Base-by-base conservation (phyloP, 2,797 vertebrate species). In the Arrhamphus sclerolepis region DNA sequence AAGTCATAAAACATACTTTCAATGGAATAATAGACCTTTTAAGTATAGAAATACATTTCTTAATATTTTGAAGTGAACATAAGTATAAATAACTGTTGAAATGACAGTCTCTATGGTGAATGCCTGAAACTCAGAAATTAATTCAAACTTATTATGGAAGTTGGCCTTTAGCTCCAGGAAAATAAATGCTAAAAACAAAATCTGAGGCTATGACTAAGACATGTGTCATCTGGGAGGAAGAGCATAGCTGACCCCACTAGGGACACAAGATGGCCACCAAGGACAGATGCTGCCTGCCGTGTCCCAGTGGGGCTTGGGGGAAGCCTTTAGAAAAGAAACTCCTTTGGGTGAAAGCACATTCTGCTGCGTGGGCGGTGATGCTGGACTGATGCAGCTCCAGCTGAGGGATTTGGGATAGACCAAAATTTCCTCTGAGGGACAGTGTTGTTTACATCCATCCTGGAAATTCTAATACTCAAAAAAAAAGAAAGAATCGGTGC, bases 341-440 rank as follows among this genome's bases (percentile, higher is more conserved):
- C 79, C 74, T 22, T 7, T 2, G 65, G 74, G 62, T 53, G 74
- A 80, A 83, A 86, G 74, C 77, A 77, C 66, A 83, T 77, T 74
- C 57, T 72, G 72, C 75, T 65, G 65, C 13, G 9, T 72, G 78
- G 73, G 60, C 47, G 65, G 49, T 10, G 54, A 51, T 20, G 57
- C 72, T 62, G 60, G 70, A 56, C 54, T 29, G 40, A 66, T 62
- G 54, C 42, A 52, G 61, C 57, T 56, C 70, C 54, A 71, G 64
- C 67, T 43, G 16, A 17, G 75, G 78, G 80, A 75, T 59, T 51
- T 81, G 77, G 84, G 83, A 82, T 78, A 83, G 66, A 82, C 86
- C 79, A 50, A 71, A 34, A 48, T 58, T 79, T 80, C 57, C 75
- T 81, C 72, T 41, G 6, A 51, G 66, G 72, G 61, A 68, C 34